A percentile compares a stretch with the other conserved stretches of the same genome.
These are phyloP conservation scores for Pyrrhura leucotis DNA, from an alignment of 2,797 vertebrate genomes.

Conservation along the genomic window DNA sequence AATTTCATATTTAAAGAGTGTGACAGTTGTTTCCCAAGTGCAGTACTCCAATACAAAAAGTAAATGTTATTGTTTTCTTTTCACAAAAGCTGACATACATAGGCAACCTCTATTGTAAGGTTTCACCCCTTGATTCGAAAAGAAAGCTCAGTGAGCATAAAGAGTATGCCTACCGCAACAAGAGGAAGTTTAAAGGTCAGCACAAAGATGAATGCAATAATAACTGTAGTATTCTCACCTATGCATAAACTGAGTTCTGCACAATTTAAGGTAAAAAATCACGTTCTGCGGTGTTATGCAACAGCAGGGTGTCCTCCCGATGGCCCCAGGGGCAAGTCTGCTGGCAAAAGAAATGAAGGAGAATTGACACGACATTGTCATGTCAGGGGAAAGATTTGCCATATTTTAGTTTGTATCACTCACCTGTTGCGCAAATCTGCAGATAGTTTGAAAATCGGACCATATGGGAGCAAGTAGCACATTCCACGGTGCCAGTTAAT, in stretches of 20 bases:
- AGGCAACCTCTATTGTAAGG: background rate
- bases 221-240: background rate
- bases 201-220: background rate
- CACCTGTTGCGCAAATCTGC: background rate
- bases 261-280: background rate
- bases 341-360: background rate
- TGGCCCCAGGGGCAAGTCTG: background rate
- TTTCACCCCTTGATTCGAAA: slow-evolving; percentile 23
- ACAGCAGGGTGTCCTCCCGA: background rate
- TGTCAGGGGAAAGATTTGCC: background rate
- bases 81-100: background rate
- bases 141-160: background rate
- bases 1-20: slow-evolving; percentile 35
- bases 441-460: background rate
- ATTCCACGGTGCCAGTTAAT: background rate
- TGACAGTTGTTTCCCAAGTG: background rate
- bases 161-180: background rate
- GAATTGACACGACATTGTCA: background rate
- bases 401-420: background rate
- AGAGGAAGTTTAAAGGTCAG: slow-evolving; percentile 41
- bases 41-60: slow-evolving; percentile 5
- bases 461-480: background rate
- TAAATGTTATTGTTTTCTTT: slow-evolving; percentile 35
- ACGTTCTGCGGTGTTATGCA: background rate
- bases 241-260: background rate